phyloP scores from a whole-genome alignment of 2,113 vertebrate genomes.

The Ctenodactylus gundi region DNA sequence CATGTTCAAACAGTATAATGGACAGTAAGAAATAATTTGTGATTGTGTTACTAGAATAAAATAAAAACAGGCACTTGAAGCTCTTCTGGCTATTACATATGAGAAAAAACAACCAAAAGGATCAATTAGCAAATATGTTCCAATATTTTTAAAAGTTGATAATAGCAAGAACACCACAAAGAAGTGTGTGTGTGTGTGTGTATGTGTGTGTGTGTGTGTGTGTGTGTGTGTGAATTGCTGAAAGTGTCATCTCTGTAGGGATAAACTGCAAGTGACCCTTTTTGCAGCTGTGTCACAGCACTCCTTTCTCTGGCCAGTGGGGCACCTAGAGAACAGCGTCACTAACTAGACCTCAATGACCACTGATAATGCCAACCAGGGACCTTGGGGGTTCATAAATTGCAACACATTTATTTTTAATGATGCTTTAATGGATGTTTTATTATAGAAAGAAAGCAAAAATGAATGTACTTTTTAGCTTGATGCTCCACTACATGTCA shows the following conservation, averaged over 20 bases:
- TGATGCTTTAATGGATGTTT: background rate
- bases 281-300: background rate
- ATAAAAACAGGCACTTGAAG: background rate
- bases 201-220: too few species aligned
- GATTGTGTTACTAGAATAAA: background rate
- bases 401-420: background rate
- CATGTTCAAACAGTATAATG: background rate
- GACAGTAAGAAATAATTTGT: background rate
- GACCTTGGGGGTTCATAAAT: background rate
- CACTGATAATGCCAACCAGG: background rate
- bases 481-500: background rate
- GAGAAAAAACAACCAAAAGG: background rate
- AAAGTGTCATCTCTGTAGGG: background rate
- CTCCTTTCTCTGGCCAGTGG: background rate
- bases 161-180: background rate
- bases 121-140: background rate
- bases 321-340: background rate
- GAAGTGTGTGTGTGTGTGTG: background rate
- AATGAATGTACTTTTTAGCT: background rate
- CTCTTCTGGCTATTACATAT: background rate
- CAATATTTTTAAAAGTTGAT: background rate
- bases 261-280: background rate
- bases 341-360: background rate
- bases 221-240: background rate
- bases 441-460: background rate